Evolutionary conservation across 2,888 invertebrate genomes (phyloP), one percentile per base, ranked within the genome.

Genomic region (Pecten maximus): DNA sequence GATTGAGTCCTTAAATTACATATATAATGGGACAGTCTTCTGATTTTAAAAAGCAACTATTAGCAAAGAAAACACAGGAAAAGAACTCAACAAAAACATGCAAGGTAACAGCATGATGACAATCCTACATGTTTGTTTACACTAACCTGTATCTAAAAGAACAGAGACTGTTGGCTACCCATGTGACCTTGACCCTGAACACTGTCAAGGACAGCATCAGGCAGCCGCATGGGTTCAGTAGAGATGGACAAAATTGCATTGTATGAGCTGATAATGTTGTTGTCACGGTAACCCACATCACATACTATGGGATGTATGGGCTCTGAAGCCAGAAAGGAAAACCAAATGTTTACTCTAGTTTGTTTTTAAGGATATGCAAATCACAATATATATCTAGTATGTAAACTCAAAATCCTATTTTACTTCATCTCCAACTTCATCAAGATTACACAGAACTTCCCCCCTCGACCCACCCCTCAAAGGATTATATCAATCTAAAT

Each of bases 241-340:
- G 95, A 95, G 90, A 95, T 93, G 88, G 95, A 94, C 87, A 96
- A 94, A 87, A 96, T 93, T 86, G 95, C 95, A 90, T 95, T 94
- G 94, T 95, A 96, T 40, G 95, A 95, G 91, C 94, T 95, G 91
- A 95, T 93, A 89, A 95, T 92, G 92, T 94, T 94, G 93, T 94
- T 95, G 93, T 95, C 74, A 74, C 23, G 74, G 74, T 35, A 28
- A 74, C 74, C 74, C 28, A 28, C 74, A 35, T 28, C 74, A 74
- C 74, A 74, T 35, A 74, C 74, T 74, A 74, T 74, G 8, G 74
- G 74, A 23, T 35, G 74, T 74, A 74, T 74, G 74, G 74, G 74
- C 74, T 74, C 74, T 74, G 74, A 74, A 74, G 74, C 74, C 74
- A 74, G 12, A 74, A 74, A 74, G 74, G 74, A 74, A 74, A 74